Evolutionary conservation across 1,140 invertebrate genomes (phyloP), one percentile per base, ranked within the genome.

Genomic region (Drosophila suzukii): DNA sequence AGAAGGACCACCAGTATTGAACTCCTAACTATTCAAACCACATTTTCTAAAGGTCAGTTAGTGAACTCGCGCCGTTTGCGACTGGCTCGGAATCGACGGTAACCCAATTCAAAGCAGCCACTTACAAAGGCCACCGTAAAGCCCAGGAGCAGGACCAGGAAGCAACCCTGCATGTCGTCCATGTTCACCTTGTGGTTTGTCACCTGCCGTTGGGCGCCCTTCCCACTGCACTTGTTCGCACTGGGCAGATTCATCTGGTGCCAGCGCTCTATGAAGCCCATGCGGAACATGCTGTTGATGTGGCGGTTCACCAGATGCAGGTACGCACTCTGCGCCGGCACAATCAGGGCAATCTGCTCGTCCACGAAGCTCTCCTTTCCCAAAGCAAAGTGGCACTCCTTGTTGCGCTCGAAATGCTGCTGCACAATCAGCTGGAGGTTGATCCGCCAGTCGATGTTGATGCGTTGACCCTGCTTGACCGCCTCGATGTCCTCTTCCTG

Each of bases 261-360:
- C 97, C 97, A 98, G 88, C 97, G 96, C 56, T 95, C 94, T 15
- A 98, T 96, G 39, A 98, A 93, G 20, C 97, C 97, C 38, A 95
- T 95, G 91, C 97, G 96, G 78, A 97, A 96, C 94, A 98, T 95
- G 68, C 95, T 93, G 75, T 94, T 94, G 20, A 97, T 95, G 85
- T 95, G 94, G 72, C 94, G 94, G 78, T 95, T 95, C 17, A 95
- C 93, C 47, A 94, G 92, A 7, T 93, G 81, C 12, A 96, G 85
- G 88, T 97, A 97, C 0, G 97, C 97, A 90, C 95, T 97, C 10
- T 94, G 94, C 6, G 93, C 91, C 0, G 95, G 93, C 11, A 98
- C 93, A 41, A 97, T 94, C 93, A 98, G 93, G 0, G 95, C 95
- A 46, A 98, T 94, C 70, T 96, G 94, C 92, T 98, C 97, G 44